phyloP scores from a whole-genome alignment of 1,140 invertebrate genomes.

The Spodoptera frugiperda region DNA sequence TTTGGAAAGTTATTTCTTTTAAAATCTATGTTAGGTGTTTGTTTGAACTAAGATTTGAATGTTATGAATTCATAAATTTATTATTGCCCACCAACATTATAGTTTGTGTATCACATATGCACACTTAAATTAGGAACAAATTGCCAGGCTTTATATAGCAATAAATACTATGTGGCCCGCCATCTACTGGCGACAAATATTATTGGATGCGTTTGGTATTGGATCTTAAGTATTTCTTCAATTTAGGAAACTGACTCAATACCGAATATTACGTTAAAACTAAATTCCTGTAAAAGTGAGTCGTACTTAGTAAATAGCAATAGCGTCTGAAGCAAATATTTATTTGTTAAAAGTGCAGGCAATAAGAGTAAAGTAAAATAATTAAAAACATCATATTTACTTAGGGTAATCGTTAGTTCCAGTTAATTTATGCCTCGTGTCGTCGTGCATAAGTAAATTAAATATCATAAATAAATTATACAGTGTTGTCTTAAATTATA shows the following conservation, averaged over 20 bases:
- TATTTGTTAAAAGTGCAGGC: neutral
- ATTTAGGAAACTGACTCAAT: slow-evolving; percentile 28
- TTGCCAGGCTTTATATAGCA: no score
- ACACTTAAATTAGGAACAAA: no score
- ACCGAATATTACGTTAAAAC: neutral
- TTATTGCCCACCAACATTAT: no score
- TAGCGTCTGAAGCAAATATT: neutral
- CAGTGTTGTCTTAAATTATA: slow-evolving; percentile 8
- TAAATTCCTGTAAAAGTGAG: slow-evolving; percentile 31
- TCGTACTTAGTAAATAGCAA: slow-evolving; percentile 5
- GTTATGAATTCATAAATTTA: no score
- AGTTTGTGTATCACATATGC: no score
- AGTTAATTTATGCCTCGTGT: neutral
- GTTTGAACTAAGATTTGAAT: no score
- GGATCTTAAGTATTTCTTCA: slow-evolving; percentile 1
- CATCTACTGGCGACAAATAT: no score
- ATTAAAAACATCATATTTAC: neutral
- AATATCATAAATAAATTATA: slow-evolving; percentile 5
- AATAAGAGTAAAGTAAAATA: neutral
- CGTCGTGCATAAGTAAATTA: neutral
- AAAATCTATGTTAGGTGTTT: no score
- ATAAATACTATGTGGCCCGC: no score
- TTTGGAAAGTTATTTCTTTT: no score
- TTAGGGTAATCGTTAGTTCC: slow-evolving; percentile 8
- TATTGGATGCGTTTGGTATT: neutral